Evolutionary conservation across 2,797 vertebrate species (phyloP), one percentile per base, ranked within the genome.

Genomic region (Alcedo atthis): DNA sequence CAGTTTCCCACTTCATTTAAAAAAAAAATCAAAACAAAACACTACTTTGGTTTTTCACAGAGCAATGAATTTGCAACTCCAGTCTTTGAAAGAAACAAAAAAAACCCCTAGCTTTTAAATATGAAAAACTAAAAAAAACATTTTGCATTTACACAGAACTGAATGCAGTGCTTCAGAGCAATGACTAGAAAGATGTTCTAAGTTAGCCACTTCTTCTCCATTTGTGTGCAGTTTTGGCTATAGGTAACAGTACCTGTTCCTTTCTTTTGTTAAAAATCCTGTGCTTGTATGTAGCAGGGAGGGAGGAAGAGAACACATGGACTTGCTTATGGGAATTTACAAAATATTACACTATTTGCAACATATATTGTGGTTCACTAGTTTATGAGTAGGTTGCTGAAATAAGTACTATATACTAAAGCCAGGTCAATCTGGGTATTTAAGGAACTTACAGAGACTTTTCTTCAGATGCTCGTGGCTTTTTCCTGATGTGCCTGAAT

Each of bases 381-480:
- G 9, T 22, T 40, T 40, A 49, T 42, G n/a, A 82, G 46, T 1
- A 70, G 25, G n/a, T 63, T 1, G 0, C 48, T 48, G 59, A 69
- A 57, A 55, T 11, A 32, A 79, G 45, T 48, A 54, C 53, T 70
- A 28, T 4, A 59, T 8, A 26, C 57, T 59, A 92, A 5, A 85
- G 21, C 4, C 28, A 59, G 14, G 40, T 57, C 61, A 90, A 45
- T 22, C 51, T 59, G 7, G 6, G 22, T 33, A 77, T 51, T 93
- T 19, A 32, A 49, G 55, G 33, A 92, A 93, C 79, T 87, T 91
- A 92, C 64, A 74, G 59, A 35, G 46, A 64, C 37, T 81, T 81
- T 63, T 76, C 89, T 91, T 92, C 85, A 80, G 83, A 51, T 74
- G 66, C 61, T 81, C 83, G 30, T 5, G 22, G 49, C 76, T 74